These are phyloP conservation scores for Deladenus siricidicola DNA, from an alignment of 2,888 invertebrate species.

Conservation along the genomic window DNA sequence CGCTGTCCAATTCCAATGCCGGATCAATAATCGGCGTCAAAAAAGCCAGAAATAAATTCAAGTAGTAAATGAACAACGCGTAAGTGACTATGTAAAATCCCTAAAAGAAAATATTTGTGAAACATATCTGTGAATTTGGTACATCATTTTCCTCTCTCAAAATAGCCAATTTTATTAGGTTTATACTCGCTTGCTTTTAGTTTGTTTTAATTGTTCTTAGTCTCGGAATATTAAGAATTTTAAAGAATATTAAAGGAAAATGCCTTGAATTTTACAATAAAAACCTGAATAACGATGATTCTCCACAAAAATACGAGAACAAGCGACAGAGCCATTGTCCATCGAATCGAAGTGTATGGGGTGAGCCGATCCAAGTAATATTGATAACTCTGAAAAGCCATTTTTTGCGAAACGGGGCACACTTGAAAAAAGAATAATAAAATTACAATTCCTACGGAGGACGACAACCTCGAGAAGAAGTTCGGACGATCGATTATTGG, in stretches of 20 bases:
- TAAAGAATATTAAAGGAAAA: neutral
- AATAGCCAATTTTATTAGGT: neutral
- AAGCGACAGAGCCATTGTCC: slow-evolving; percentile 43
- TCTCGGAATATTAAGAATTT: no score
- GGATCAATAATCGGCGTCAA: slow-evolving; percentile 99
- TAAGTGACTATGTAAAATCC: slow-evolving; percentile 99
- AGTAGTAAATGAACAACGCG: slow-evolving; percentile 94
- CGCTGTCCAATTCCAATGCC: slow-evolving; percentile 69
- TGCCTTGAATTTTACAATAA: neutral
- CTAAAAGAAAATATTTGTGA: slow-evolving; percentile 57
- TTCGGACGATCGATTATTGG: slow-evolving; percentile 47
- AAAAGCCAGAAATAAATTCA: slow-evolving; percentile 99
- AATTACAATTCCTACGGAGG: slow-evolving; percentile 43
- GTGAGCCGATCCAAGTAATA: slow-evolving; percentile 52
- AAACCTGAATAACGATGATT: slow-evolving; percentile 47
- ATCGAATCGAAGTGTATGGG: slow-evolving; percentile 47
- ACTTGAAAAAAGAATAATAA: neutral
- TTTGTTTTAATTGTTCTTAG: no score
- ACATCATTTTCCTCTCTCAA: no score
- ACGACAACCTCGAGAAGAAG: slow-evolving; percentile 40
- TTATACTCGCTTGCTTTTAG: no score
- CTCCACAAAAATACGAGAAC: slow-evolving; percentile 43
- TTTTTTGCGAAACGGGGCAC: no score
- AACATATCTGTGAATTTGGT: neutral
- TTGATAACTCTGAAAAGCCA: slow-evolving; percentile 49